Evolutionary conservation across 2,797 vertebrate species (phyloP), one percentile per base, ranked within the genome.

Genomic region (Acipenser transmontanus): DNA sequence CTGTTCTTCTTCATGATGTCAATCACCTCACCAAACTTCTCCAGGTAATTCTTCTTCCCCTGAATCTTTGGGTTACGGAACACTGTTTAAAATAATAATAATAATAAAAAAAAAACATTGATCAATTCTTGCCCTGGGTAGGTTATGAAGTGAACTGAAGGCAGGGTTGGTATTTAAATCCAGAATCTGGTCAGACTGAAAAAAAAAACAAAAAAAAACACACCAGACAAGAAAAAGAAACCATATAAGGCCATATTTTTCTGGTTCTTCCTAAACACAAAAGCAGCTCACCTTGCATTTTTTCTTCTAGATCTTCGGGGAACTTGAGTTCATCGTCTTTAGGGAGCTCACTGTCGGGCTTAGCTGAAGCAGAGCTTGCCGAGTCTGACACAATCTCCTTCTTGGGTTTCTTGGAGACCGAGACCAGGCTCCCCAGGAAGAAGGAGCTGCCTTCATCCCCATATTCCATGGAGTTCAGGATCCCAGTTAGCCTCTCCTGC

Each of bases 1-100:
- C 77, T 82, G 20, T 78, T 87, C 73, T 87, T 93, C 81, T 84
- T 92, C 79, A 95, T 77, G 61, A 86, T 76, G 20, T 93, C 91
- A 73, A 91, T 78, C 10, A 89, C 70, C 1, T 90, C 92, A 0
- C 84, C 87, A 8, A 90, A 70, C 71, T 89, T 82, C 77, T 92
- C 92, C 85, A 92, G 63, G 0, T 75, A 77, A 0, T 78, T 85
- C 74, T 87, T 88, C 63, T 91, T 90, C 0, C 87, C 85, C 63
- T 77, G 77, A 0, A 90, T 81, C 50, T 84, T 77, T 0, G 79
- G 81, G 67, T 75, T 78, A 77, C 85, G 87, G 49, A 92, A 79
- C 67, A 73, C 93, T 93, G 78, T 49, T 61, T 50, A 73, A 69
- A 69, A 63, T 17, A 34, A 34, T 4, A 34, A 34, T 17, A 34